Base-by-base conservation (phyloP, 2,797 vertebrate species). In the Forpus xanthops region DNA sequence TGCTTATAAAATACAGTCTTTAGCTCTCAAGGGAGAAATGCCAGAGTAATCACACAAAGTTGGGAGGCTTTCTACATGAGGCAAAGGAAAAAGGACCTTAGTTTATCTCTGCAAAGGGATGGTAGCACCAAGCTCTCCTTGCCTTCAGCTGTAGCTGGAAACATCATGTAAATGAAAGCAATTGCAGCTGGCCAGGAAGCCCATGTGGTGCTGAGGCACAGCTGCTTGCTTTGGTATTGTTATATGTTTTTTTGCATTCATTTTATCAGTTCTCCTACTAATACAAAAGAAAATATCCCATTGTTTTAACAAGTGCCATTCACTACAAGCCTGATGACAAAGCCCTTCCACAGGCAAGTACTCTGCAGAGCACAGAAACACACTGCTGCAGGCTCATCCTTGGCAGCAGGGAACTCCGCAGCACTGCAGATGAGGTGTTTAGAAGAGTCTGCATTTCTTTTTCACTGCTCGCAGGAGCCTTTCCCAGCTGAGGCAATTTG, bases 291-390 rank as follows among this genome's bases (percentile, higher is more conserved):
- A 78, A 94, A 67, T 60, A 88, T 31, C 45, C 49, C 41, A 30
- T 77, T 90, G 61, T 95, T 93, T 96, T 77, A 66, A 58, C 77
- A 85, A 81, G 15, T 86, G 15, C 18, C 11, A 41, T 89, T 82
- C 25, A 50, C 41, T 84, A 21, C 41, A 23, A 41, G 56, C 65
- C 71, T 84, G 84, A 50, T 92, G 91, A 65, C 49, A 83, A 24
- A 92, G 74, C 71, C 31, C 66, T 90, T 94, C 44, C 64, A 62
- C 62, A 74, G 93, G 19, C 95, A 58, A 85, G 41, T 49, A 24
- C 70, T 94, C 88, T 85, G 66, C 35, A 71, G 70, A 93, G 33
- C 37, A 30, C 19, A 68, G 45, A 62, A 60, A 27, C 20, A n/a
- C 6, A 0, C 44, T 50, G 55, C 62, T 86, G 62, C 44, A 67